A percentile compares a stretch with the other conserved stretches of the same genome.
Conservation (phyloP, 2,797 vertebrate species). For the Taenioides sp. region DNA sequence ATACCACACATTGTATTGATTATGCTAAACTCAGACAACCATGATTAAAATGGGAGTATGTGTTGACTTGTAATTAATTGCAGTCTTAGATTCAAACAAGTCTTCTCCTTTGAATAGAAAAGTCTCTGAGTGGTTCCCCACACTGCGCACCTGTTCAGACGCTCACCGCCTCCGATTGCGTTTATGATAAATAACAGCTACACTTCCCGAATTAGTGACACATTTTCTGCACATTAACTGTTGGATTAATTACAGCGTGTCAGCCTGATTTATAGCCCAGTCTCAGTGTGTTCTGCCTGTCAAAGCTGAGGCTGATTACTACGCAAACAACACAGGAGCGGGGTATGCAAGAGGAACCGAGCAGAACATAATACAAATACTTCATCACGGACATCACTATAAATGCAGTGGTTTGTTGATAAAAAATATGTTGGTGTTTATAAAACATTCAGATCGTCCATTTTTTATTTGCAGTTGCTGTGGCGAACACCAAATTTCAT, state of each 20-base stretch:
- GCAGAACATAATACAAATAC: not conserved
- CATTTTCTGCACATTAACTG: constrained; percentile 16
- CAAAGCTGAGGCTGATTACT: constrained; percentile 6
- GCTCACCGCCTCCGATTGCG: constrained; percentile 3
- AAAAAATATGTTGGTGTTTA: not conserved
- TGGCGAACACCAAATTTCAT: not conserved
- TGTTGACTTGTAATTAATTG: not conserved
- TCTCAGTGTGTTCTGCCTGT: constrained; percentile 13
- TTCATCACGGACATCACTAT: not conserved
- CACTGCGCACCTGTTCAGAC: not conserved
- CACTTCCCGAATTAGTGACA: constrained; percentile 17
- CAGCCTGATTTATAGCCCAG: constrained; percentile 10
- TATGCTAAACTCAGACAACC: not conserved
- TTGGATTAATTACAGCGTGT: constrained; percentile 15
- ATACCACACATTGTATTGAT: not conserved
- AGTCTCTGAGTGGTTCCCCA: not conserved
- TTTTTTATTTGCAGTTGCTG: not conserved
- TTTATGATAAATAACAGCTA: constrained; percentile 14
- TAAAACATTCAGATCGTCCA: too few relatives aligned
- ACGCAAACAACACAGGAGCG: constrained; percentile 1
- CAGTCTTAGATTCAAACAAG: not conserved
- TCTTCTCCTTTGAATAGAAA: not conserved
- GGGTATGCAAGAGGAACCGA: not conserved
- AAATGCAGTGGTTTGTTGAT: not conserved
- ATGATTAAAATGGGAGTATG: not conserved